phyloP scores from a whole-genome alignment of 2,888 invertebrate genomes.

The Cosmopolites sordidus region DNA sequence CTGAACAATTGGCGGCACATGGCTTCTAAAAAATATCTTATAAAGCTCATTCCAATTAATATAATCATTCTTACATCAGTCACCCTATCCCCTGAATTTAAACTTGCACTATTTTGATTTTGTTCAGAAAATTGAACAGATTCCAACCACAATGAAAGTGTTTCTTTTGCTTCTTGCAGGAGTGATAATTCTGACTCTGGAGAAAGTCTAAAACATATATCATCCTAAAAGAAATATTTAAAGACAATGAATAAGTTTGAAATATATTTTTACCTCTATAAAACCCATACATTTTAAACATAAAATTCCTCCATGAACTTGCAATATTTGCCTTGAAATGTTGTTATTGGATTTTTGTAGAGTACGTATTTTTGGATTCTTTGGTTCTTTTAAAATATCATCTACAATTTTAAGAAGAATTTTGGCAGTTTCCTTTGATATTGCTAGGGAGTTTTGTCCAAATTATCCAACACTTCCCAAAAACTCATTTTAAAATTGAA shows the following conservation, averaged over 20 bases:
- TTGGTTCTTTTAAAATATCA: constrained; percentile 39
- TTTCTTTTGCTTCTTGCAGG: constrained; percentile 26
- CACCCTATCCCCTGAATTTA: no score
- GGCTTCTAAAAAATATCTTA: no score
- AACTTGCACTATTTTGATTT: no score
- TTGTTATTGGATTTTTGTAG: constrained; percentile 38
- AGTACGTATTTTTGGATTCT: constrained; percentile 36
- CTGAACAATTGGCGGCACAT: no score
- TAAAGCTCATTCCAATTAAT: no score
- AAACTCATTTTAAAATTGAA: constrained; percentile 24
- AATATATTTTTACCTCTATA: constrained; percentile 35
- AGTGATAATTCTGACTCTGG: constrained; percentile 17
- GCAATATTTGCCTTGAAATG: constrained; percentile 36
- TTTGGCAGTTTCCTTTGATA: constrained; percentile 29
- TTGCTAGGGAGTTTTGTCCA: constrained; percentile 21
- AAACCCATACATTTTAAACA: constrained; percentile 42
- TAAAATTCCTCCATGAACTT: constrained; percentile 35
- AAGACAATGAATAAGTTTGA: not conserved
- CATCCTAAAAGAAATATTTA: constrained; percentile 27
- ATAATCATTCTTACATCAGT: no score
- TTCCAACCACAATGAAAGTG: constrained; percentile 25
- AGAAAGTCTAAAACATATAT: constrained; percentile 28
- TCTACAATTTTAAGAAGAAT: constrained; percentile 40
- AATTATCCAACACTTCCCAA: constrained; percentile 25
- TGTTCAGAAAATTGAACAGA: constrained; percentile 11